phyloP scores from a whole-genome alignment of 2,888 invertebrate genomes.

The Nipponacmea schrenckii region DNA sequence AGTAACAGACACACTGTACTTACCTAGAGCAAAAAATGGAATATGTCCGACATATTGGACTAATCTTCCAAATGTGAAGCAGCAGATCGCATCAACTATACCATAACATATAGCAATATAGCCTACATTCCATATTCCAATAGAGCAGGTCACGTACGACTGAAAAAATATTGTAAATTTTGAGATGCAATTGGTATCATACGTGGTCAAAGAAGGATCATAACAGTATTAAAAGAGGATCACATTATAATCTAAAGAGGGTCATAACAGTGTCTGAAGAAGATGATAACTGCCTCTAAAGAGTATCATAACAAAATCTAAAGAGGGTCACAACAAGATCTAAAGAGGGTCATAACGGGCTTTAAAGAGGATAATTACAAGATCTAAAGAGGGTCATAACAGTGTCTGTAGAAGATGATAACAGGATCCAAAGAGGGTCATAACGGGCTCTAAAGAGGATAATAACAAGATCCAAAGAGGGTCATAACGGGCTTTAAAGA shows the following conservation, averaged over 20 bases:
- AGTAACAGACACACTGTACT: constrained; percentile 20
- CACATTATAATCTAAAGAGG: not conserved
- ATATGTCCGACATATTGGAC: constrained; percentile 62
- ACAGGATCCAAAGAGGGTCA: no score
- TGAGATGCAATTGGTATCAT: not conserved
- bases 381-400: no score
- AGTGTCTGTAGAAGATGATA: no score
- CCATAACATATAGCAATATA: constrained; percentile 65
- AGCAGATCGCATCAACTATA: constrained; percentile 62
- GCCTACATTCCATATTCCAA: constrained; percentile 65
- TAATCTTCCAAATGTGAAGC: constrained; percentile 59
- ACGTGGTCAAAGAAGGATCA: not conserved
- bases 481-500: no score
- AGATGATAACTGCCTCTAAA: not conserved
- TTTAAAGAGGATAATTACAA: no score
- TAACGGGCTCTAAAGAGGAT: no score
- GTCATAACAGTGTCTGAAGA: not conserved
- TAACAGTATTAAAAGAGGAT: no score
- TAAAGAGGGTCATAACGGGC: no score
- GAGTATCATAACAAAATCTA: no score
- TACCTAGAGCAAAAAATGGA: constrained; percentile 57
- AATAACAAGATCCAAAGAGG: no score
- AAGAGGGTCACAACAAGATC: no score
- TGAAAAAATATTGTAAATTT: constrained; percentile 40
- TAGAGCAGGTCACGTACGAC: constrained; percentile 60